Conservation (phyloP, 2,797 vertebrate species). For the Oreonectes daqikongensis region DNA sequence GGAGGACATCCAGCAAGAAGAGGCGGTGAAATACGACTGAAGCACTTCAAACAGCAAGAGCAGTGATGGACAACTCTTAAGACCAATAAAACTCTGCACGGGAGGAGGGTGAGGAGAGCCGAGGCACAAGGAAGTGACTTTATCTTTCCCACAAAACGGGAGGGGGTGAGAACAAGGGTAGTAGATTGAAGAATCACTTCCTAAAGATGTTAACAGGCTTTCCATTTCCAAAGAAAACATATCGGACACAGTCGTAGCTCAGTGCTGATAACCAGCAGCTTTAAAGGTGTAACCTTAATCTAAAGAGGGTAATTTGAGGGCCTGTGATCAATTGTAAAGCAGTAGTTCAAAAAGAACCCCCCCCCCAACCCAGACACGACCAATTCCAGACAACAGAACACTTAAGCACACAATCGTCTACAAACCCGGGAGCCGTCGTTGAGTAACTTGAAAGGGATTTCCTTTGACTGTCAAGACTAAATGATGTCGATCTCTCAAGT, state of each 20-base stretch:
- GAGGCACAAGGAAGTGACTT: constrained; percentile 54
- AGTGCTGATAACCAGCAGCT: constrained; percentile 14
- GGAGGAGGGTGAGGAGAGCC: constrained; percentile 47
- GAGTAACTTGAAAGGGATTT: constrained; percentile 3
- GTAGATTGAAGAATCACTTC: constrained; percentile 49
- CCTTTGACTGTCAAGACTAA: not conserved
- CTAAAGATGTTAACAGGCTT: constrained; percentile 47
- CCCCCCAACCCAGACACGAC: too few species aligned
- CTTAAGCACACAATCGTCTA: not conserved
- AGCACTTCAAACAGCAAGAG: constrained; percentile 70
- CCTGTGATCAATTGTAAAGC: constrained; percentile 9
- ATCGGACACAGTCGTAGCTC: constrained; percentile 18
- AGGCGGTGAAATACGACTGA: constrained; percentile 74
- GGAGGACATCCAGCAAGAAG: constrained; percentile 58
- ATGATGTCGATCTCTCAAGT: not conserved
- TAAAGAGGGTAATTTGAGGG: constrained; percentile 17
- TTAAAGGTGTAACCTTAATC: constrained; percentile 23
- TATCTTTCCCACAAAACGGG: constrained; percentile 26
- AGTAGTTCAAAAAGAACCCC: not conserved
- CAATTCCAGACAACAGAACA: constrained; percentile 2
- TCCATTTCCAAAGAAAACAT: constrained; percentile 44
- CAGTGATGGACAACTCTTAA: constrained; percentile 60
- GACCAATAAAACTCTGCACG: constrained; percentile 71
- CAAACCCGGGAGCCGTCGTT: not conserved
- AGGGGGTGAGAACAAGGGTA: constrained; percentile 52